Evolutionary conservation across 1,140 invertebrate genomes (phyloP), one percentile per base, ranked within the genome.

Genomic region (Sminthurides bifidus): DNA sequence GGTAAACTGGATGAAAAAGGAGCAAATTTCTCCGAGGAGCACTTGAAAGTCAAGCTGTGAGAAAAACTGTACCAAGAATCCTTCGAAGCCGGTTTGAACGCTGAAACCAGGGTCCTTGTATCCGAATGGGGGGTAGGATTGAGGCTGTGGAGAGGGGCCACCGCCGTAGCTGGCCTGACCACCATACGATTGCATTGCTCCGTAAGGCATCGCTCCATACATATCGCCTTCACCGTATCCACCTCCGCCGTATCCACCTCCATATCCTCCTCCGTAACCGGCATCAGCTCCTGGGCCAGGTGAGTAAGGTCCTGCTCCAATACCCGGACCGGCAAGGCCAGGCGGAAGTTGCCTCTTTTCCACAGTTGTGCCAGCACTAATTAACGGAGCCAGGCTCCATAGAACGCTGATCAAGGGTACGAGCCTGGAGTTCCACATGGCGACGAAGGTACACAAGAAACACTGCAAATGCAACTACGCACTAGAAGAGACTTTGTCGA

Each of bases 21-120:
- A 48, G 48, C 14, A 26, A 29, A 54, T 26, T 44, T 48, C 38
- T 5, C 41, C 29, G 14, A 15, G 8, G 19, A 26, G 12, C 8
- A 48, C 5, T 23, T 6, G 23, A 48, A 26, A 10, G 29, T 26
- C 29, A 19, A 29, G 29, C 12, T 43, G 33, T 35, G n/a, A 8
- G n/a, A 33, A 35, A 35, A n/a, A 27, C 2, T 17, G 57, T 61
- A 65, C 63, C 59, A 65, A 56, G 35, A 61, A 58, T 54, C 63
- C 63, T 60, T 65, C 63, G 44, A 65, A 61, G 52, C 63, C 63
- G 31, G 63, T 61, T 53, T 65, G 63, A 31, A 58, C 54, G 21
- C 58, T 51, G 40, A 65, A 61, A 31, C 63, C 63, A 15, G 63
- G 63, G 31, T 65, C 60, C 15, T 55, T 55, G 48, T 45, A 59